Evolutionary conservation across 2,888 invertebrate species (phyloP).

Genomic region (Diarsia dahlii): DNA sequence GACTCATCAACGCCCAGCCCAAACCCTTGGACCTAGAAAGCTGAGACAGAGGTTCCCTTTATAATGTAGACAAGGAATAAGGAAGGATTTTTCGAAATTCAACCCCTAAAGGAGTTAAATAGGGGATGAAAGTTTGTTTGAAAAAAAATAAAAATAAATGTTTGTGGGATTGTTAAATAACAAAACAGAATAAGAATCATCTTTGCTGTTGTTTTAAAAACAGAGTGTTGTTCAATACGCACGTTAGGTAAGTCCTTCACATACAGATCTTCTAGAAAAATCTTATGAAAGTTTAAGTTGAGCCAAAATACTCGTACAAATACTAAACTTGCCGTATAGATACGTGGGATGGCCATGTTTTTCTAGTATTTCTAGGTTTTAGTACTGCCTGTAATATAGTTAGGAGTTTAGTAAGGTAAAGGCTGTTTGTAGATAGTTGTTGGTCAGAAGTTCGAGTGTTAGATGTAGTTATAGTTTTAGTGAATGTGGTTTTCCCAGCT

Average conservation of each 20-base stretch:
- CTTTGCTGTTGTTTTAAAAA: too few relatives aligned
- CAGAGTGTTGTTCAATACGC: not conserved
- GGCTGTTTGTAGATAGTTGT: constrained; percentile 8
- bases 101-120: too few relatives aligned
- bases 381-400: constrained; percentile 20
- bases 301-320: constrained; percentile 27
- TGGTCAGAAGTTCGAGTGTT: not conserved
- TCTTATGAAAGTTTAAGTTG: constrained; percentile 46
- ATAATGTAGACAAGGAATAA: too few relatives aligned
- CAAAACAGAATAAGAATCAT: too few relatives aligned
- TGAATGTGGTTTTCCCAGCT: not conserved
- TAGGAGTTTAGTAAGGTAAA: constrained; percentile 1
- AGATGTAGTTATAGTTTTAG: constrained; percentile 23
- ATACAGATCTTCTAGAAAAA: constrained; percentile 9
- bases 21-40: too few relatives aligned
- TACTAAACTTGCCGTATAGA: constrained; percentile 38
- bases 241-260: not conserved
- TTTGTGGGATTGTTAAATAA: too few relatives aligned
- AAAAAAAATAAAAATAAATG: too few relatives aligned
- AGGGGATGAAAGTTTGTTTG: too few relatives aligned
- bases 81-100: too few relatives aligned
- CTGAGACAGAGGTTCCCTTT: too few relatives aligned
- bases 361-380: constrained; percentile 29
- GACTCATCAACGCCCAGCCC: too few relatives aligned
- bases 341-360: constrained; percentile 33